Percentiles rank a stretch among this genome's conserved stretches.
phyloP scores from a whole-genome alignment of 2,113 vertebrate genomes.

The Callipepla californica region DNA sequence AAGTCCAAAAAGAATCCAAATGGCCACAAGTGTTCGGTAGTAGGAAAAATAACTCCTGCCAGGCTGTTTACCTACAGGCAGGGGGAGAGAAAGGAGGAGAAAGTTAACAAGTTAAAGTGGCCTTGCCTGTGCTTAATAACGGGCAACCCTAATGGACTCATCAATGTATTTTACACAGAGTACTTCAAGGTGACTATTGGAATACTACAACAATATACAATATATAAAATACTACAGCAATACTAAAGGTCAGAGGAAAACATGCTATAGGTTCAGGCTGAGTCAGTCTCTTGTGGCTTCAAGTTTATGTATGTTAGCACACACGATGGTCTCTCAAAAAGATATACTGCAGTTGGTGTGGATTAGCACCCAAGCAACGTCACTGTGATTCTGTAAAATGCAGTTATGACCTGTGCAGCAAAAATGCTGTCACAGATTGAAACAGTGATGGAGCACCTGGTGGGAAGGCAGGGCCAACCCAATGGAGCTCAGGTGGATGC shows the following conservation, averaged over 20 bases:
- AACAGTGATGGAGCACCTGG: too few species aligned
- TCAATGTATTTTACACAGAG: background rate
- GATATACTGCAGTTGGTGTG: background rate
- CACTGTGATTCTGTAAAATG: background rate
- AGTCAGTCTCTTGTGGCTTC: background rate
- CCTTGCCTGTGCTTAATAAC: background rate
- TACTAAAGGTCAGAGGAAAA: background rate
- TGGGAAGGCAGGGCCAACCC: too few species aligned
- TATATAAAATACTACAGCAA: background rate
- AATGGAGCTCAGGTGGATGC: too few species aligned
- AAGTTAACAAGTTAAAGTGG: background rate
- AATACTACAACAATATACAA: background rate
- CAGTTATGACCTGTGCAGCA: background rate
- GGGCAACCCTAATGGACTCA: background rate
- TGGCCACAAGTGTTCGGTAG: constrained; percentile 54
- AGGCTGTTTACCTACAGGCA: constrained; percentile 51
- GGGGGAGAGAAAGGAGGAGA: background rate
- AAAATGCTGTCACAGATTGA: too few species aligned
- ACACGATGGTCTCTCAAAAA: background rate
- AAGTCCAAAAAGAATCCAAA: constrained; percentile 78
- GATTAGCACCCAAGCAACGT: background rate
- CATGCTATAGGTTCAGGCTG: background rate
- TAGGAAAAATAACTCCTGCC: constrained; percentile 44
- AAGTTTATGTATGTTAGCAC: background rate
- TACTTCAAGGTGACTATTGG: background rate